phyloP scores from a whole-genome alignment of 2,888 invertebrate genomes.

The Trissolcus brochymenae region DNA sequence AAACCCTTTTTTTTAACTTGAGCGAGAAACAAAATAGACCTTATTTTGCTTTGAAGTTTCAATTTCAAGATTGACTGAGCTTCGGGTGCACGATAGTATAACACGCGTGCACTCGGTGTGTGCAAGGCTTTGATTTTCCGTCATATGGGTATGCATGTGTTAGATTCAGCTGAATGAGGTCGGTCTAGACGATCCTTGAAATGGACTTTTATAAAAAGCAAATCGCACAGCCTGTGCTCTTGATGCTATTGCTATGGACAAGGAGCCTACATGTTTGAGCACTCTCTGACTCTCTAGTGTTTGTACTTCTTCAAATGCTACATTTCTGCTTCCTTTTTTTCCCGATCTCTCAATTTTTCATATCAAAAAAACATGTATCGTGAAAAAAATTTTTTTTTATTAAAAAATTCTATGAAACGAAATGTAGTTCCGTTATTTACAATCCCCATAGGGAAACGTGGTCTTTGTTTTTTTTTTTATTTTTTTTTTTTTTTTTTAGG shows the following conservation, averaged over 20 bases:
- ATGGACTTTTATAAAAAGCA: conserved; percentile 52
- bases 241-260: conserved; percentile 30
- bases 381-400: too few relatives aligned
- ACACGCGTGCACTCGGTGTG: conserved; percentile 33
- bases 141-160: conserved; percentile 49
- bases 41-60: conserved; percentile 57
- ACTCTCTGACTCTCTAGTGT: conserved; percentile 3
- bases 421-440: too few relatives aligned
- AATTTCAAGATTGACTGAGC: conserved; percentile 60
- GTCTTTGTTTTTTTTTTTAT: too few relatives aligned
- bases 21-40: conserved; percentile 42
- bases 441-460: too few relatives aligned
- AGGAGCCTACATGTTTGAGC: conserved; percentile 33
- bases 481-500: neutral
- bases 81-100: conserved; percentile 46
- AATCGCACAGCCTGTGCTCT: conserved; percentile 26
- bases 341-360: too few relatives aligned
- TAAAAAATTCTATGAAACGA: too few relatives aligned
- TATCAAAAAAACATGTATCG: too few relatives aligned
- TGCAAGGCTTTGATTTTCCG: conserved; percentile 55
- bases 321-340: too few relatives aligned
- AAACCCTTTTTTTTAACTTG: conserved; percentile 26
- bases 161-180: conserved; percentile 45
- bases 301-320: conserved; percentile 2
- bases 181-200: conserved; percentile 52